These are phyloP conservation scores for Aromia moschata DNA, from an alignment of 2,888 invertebrate species.

Conservation along the genomic window DNA sequence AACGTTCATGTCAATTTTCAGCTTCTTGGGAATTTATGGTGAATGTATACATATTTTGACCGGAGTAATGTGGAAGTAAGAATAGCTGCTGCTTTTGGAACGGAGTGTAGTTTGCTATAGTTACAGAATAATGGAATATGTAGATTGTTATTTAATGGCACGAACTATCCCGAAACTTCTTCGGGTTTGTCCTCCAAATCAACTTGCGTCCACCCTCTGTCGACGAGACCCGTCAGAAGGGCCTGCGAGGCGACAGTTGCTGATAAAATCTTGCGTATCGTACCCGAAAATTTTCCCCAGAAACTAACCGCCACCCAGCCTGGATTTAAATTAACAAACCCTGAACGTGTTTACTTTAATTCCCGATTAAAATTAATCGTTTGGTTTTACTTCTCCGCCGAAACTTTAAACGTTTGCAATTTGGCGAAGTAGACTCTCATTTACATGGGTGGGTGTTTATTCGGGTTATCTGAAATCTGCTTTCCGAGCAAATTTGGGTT, in stretches of 20 bases:
- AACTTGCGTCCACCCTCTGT: no score
- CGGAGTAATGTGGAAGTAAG: no score
- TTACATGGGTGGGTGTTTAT: conserved; percentile 25
- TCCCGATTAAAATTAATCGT: conserved; percentile 25
- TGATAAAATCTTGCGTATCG: not conserved
- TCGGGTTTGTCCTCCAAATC: no score
- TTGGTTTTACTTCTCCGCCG: conserved; percentile 23
- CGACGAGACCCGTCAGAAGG: not conserved
- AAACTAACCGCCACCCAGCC: conserved; percentile 7
- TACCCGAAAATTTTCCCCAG: not conserved
- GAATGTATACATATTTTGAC: no score
- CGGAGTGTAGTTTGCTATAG: no score
- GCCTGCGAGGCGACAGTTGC: not conserved
- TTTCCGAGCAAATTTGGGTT: conserved; percentile 19
- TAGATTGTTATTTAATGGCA: no score
- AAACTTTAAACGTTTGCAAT: conserved; percentile 26
- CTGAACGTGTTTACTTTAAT: conserved; percentile 16
- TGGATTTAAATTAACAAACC: conserved; percentile 11
- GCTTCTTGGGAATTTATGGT: no score
- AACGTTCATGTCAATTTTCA: no score
- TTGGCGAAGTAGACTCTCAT: conserved; percentile 25
- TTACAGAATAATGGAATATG: no score
- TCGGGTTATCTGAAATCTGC: conserved; percentile 26
- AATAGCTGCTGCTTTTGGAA: no score
- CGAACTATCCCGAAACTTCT: no score